Conservation (phyloP, 1,140 invertebrate genomes). For the Drosophila hydei region DNA sequence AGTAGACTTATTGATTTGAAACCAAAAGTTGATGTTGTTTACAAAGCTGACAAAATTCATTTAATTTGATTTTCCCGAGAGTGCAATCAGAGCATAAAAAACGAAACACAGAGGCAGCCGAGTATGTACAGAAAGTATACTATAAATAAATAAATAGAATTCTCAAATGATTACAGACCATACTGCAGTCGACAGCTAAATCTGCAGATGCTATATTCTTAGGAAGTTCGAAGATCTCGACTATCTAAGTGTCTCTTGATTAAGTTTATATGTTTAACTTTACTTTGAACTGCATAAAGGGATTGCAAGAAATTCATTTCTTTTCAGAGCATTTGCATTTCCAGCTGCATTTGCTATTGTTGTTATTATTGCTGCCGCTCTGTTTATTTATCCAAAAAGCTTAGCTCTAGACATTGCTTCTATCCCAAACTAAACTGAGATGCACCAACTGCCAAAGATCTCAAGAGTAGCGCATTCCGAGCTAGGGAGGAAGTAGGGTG, state of each 20-base stretch:
- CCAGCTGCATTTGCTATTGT: slow-evolving; percentile 28
- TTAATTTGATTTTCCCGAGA: slow-evolving; percentile 65
- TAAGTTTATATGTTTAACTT: no score
- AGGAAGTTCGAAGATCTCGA: no score
- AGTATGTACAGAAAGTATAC: background rate
- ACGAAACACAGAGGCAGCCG: background rate
- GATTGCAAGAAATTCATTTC: slow-evolving; percentile 26
- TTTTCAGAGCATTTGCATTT: slow-evolving; percentile 50
- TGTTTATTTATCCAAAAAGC: slow-evolving; percentile 53
- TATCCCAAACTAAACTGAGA: background rate
- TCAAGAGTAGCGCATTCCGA: background rate
- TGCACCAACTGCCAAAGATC: slow-evolving; percentile 57
- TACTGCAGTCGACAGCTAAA: no score
- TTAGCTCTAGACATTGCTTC: slow-evolving; percentile 51
- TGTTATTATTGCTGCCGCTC: slow-evolving; percentile 18
- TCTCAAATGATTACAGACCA: no score
- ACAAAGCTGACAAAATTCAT: slow-evolving; percentile 52
- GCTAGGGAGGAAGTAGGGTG: no score
- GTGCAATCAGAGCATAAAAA: slow-evolving; percentile 13
- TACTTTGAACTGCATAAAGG: background rate
- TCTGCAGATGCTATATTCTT: no score
- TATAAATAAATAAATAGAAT: background rate
- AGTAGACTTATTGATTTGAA: slow-evolving; percentile 65
- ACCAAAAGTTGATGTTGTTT: slow-evolving; percentile 63
- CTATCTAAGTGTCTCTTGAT: no score